A percentile compares a stretch with the other conserved stretches of the same genome.
These are phyloP conservation scores for Oryzias curvinotus DNA, from an alignment of 2,113 vertebrate genomes.

Conservation along the genomic window DNA sequence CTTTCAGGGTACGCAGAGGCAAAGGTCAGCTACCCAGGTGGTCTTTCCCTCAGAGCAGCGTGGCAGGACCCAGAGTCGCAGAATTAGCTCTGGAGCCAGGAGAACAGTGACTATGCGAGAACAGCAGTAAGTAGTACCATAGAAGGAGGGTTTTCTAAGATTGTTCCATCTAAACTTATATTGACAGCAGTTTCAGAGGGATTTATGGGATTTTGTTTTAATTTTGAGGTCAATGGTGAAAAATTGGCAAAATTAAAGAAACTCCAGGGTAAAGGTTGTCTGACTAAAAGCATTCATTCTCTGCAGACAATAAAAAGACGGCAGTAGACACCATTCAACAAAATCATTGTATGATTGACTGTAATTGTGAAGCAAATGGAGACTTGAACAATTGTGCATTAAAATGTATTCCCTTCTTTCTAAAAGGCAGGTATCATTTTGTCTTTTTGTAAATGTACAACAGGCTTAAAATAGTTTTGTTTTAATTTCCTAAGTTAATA, in stretches of 20 bases:
- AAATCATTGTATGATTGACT: slow-evolving; percentile 31
- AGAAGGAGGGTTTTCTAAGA: slow-evolving; percentile 38
- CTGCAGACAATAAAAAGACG: slow-evolving; percentile 41
- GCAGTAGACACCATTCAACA: slow-evolving; percentile 32
- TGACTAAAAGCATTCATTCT: slow-evolving; percentile 54
- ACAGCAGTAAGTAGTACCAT: slow-evolving; percentile 48
- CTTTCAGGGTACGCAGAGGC: slow-evolving; percentile 64
- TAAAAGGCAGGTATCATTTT: slow-evolving; percentile 40
- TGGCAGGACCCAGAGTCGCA: slow-evolving; percentile 62
- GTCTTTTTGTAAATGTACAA: slow-evolving; percentile 21
- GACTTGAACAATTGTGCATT: slow-evolving; percentile 61
- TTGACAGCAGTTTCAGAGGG: neutral
- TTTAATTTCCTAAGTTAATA: slow-evolving; percentile 36
- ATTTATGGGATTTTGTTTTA: slow-evolving; percentile 18
- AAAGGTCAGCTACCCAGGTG: slow-evolving; percentile 72
- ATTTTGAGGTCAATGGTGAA: slow-evolving; percentile 43
- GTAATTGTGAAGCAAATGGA: slow-evolving; percentile 40
- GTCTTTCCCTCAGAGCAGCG: slow-evolving; percentile 75
- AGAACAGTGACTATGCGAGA: slow-evolving; percentile 54
- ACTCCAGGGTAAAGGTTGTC: slow-evolving; percentile 28
- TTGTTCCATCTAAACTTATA: slow-evolving; percentile 1
- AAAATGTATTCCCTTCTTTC: slow-evolving; percentile 10
- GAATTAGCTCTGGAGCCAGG: slow-evolving; percentile 62
- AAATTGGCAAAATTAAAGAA: slow-evolving; percentile 34
- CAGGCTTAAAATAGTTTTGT: slow-evolving; percentile 32